Base-by-base conservation (phyloP, 2,888 invertebrate species). In the Parnassius apollo region DNA sequence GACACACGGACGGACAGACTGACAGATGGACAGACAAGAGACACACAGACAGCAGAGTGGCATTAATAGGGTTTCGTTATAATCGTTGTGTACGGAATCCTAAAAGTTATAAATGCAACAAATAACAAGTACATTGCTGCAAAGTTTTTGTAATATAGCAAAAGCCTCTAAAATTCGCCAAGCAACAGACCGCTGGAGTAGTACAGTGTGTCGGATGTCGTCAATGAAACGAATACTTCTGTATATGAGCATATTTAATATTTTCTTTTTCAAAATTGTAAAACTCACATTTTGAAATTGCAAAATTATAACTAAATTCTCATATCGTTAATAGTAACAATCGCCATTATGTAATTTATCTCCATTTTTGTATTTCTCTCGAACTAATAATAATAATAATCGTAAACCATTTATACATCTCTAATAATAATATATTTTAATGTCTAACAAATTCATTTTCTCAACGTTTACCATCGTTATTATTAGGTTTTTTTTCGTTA, bases 281-380 rank as follows among this genome's bases (percentile, higher is more conserved):
- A 91, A 91, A 91, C 90, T 90, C 91, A 91, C 91, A 91, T 91
- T 91, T 91, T 91, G 91, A 91, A 91, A 88, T 90, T 91, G 90
- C 91, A 91, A 91, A 91, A 91, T 89, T 91, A 91, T 86, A 91
- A 90, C 89, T 91, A 91, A 90, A 88, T 89, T 91, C 88, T 90
- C 90, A 90, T 91, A 89, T 89, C 86, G 89, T 88, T 86, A 88
- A 88, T 91, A 91, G 87, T 91, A 91, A 91, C 90, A 90, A 90
- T 87, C 88, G 90, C 86, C 88, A 84, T 88, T 83, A 86, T 86
- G 82, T 87, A 81, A 82, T 75, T 84, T 81, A 80, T 80, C 76
- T 78, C 79, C 75, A 83, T 70, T 71, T 86, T 86, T 83, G 84
- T 86, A 83, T 83, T 89, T 80, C 82, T 88, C 84, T 86, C 81